Percentiles rank a stretch among this genome's conserved stretches.
phyloP scores from a whole-genome alignment of 2,113 vertebrate genomes.

The Macaca nemestrina region DNA sequence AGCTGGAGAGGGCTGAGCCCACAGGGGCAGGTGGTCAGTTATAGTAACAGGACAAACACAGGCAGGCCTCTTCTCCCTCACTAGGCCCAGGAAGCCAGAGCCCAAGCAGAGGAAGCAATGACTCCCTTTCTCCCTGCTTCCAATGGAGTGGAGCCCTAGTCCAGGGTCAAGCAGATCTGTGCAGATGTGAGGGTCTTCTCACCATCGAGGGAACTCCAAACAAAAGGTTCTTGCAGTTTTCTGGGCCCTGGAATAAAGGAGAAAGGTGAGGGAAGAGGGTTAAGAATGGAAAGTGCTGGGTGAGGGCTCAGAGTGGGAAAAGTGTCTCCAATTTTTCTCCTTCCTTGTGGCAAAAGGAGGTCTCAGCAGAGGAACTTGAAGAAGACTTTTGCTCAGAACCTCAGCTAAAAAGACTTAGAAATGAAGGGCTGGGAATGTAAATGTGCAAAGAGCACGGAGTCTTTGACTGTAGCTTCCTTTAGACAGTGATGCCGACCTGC shows the following conservation, averaged over 20 bases:
- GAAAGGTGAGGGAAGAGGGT: accelerated
- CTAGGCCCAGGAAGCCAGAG: too few species aligned
- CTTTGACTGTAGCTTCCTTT: too few species aligned
- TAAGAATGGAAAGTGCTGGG: accelerated
- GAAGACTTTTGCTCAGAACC: neutral
- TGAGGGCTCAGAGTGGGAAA: neutral
- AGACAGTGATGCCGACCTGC: too few species aligned
- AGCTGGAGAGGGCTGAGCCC: neutral
- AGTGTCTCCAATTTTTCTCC: neutral
- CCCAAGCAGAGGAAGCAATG: too few species aligned
- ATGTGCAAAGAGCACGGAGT: neutral
- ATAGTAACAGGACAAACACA: neutral
- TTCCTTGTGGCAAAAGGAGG: accelerated
- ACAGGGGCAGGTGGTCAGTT: too few species aligned
- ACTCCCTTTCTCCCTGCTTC: too few species aligned
- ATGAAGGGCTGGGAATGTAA: neutral
- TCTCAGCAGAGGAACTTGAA: neutral
- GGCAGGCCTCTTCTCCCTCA: too few species aligned
- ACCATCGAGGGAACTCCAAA: accelerated
- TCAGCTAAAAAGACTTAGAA: neutral
- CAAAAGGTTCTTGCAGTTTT: neutral
- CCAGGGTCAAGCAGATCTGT: accelerated
- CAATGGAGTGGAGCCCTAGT: accelerated
- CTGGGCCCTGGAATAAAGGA: too few species aligned
- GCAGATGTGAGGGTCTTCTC: accelerated